Percentiles rank a stretch among this genome's conserved stretches.
Conservation (phyloP, 2,888 invertebrate genomes). For the Scrobipalpa atriplicella region DNA sequence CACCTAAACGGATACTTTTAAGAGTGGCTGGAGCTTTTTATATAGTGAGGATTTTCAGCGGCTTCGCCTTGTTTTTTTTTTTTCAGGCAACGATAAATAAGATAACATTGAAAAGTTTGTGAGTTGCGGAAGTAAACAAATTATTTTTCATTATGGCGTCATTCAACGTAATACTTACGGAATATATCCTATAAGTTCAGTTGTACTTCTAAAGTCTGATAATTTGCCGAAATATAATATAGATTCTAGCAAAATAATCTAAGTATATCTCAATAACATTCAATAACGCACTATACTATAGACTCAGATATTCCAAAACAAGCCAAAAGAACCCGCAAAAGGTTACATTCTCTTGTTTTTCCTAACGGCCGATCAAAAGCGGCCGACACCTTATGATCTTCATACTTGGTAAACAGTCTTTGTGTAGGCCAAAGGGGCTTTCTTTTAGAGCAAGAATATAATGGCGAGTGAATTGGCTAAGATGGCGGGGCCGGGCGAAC, state of each 20-base stretch:
- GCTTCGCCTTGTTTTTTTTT: background rate
- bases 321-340: background rate
- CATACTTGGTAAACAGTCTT: conserved; percentile 49
- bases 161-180: no score
- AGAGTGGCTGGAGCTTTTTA: background rate
- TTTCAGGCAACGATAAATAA: background rate
- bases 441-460: conserved; percentile 47
- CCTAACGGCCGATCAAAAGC: conserved; percentile 22
- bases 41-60: background rate
- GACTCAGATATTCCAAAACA: background rate
- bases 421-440: conserved; percentile 53
- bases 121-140: no score
- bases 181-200: no score
- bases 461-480: conserved; percentile 16
- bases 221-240: no score
- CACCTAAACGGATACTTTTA: conserved; percentile 17
- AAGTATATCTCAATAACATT: no score
- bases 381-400: conserved; percentile 20
- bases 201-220: no score
- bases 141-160: no score
- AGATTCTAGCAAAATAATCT: no score
- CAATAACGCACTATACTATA: background rate
- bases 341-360: conserved; percentile 15
- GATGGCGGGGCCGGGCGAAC: background rate
- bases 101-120: no score